phyloP scores from a whole-genome alignment of 2,888 invertebrate species.

The Coelinius sp. region DNA sequence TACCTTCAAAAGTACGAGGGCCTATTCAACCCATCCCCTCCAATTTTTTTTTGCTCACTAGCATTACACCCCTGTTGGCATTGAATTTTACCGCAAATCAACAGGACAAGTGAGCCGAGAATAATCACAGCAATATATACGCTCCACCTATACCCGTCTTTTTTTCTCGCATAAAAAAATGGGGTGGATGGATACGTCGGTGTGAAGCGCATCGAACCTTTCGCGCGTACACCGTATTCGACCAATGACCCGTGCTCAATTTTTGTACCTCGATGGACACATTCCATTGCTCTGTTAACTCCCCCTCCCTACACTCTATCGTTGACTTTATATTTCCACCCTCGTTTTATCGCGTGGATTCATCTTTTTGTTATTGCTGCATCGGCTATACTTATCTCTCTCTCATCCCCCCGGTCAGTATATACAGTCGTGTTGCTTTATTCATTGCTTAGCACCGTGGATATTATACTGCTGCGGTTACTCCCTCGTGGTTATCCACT shows the following conservation, averaged over 20 bases:
- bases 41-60: not conserved
- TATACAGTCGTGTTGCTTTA: slow-evolving; percentile 26
- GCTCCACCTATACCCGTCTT: not conserved
- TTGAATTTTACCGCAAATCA: not conserved
- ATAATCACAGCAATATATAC: slow-evolving; percentile 10
- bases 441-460: slow-evolving; percentile 33
- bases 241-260: slow-evolving; percentile 38
- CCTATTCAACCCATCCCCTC: not conserved
- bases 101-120: not conserved
- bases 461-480: slow-evolving; percentile 28
- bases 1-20: too few relatives aligned
- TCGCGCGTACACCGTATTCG: slow-evolving; percentile 22
- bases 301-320: not conserved
- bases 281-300: slow-evolving; percentile 13
- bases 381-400: not conserved
- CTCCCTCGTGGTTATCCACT: slow-evolving; percentile 16
- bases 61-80: not conserved
- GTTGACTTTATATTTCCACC: not conserved
- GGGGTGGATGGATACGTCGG: not conserved
- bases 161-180: not conserved
- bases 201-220: slow-evolving; percentile 25
- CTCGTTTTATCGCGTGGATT: not conserved
- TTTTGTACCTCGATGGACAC: slow-evolving; percentile 25
- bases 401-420: not conserved
- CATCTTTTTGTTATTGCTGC: slow-evolving; percentile 2